Percentiles rank a stretch among this genome's conserved stretches.
phyloP scores from a whole-genome alignment of 2,888 invertebrate genomes.

The Lasioglossum figueresi region DNA sequence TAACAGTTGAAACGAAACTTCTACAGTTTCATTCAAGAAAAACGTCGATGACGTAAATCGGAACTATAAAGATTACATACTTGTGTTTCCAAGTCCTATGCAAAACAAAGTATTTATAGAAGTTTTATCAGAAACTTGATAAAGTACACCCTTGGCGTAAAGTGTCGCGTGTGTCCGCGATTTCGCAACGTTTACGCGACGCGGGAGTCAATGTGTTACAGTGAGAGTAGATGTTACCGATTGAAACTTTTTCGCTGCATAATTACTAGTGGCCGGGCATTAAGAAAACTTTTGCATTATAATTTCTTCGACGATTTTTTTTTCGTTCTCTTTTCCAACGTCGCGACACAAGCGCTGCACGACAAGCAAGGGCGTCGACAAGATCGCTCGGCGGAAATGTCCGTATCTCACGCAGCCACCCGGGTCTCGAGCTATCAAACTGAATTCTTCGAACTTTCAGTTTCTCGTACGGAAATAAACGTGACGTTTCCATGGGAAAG shows the following conservation, averaged over 20 bases:
- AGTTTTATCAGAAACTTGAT: constrained; percentile 29
- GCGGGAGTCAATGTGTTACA: constrained; percentile 65
- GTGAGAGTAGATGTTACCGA: constrained; percentile 67
- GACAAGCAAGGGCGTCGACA: constrained; percentile 29
- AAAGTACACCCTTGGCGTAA: constrained; percentile 42
- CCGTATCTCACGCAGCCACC: constrained; percentile 61
- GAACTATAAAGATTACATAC: background rate
- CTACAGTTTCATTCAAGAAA: background rate
- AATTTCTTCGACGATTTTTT: constrained; percentile 42
- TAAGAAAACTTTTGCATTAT: constrained; percentile 56
- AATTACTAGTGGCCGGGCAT: constrained; percentile 60
- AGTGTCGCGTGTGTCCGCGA: constrained; percentile 59
- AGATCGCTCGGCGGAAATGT: constrained; percentile 57
- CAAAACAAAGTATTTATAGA: constrained; percentile 44
- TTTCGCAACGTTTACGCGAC: constrained; percentile 64
- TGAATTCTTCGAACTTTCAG: constrained; percentile 39
- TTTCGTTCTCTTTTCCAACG: constrained; percentile 41
- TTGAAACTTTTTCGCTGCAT: constrained; percentile 65
- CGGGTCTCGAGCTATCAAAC: constrained; percentile 18
- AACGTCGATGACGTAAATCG: constrained; percentile 2
- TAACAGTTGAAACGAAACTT: background rate
- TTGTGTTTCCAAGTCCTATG: constrained; percentile 20
- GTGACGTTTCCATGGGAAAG: constrained; percentile 49
- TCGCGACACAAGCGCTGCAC: constrained; percentile 19
- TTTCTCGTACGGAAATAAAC: constrained; percentile 54